These are phyloP conservation scores for Drosophila chauvacae DNA, from an alignment of 1,140 invertebrate genomes.

Conservation along the genomic window DNA sequence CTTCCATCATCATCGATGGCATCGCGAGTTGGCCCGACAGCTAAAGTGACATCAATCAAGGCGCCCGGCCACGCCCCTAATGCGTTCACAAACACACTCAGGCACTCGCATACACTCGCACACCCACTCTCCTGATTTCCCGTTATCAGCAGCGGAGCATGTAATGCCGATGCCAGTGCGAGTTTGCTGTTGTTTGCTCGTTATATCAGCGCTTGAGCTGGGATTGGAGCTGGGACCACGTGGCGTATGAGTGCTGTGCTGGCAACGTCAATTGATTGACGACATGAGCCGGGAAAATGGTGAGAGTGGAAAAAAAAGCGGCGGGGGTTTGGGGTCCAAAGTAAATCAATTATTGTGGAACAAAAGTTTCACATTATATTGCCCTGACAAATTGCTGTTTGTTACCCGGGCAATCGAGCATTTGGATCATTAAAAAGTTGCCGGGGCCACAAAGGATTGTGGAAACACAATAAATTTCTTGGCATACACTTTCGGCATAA, in stretches of 20 bases:
- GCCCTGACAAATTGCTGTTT: slow-evolving; percentile 68
- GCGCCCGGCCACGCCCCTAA: slow-evolving; percentile 52
- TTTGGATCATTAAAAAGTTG: slow-evolving; percentile 75
- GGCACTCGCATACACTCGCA: slow-evolving; percentile 6
- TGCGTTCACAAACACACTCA: slow-evolving; percentile 44
- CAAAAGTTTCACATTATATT: slow-evolving; percentile 53
- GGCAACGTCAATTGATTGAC: slow-evolving; percentile 75
- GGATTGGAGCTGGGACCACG: slow-evolving; percentile 52
- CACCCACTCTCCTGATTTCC: slow-evolving; percentile 7
- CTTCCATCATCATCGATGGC: slow-evolving; percentile 29
- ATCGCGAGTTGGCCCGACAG: slow-evolving; percentile 55
- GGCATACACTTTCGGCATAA: slow-evolving; percentile 27
- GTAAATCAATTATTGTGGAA: slow-evolving; percentile 78
- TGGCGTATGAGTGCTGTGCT: slow-evolving; percentile 75
- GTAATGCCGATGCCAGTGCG: slow-evolving; percentile 45
- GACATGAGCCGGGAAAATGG: slow-evolving; percentile 49
- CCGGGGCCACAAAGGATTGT: slow-evolving; percentile 55
- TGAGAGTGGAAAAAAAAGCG: background rate
- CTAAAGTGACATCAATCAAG: slow-evolving; percentile 81
- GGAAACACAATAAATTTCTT: slow-evolving; percentile 70
- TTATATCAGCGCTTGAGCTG: slow-evolving; percentile 44
- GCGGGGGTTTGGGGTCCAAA: slow-evolving; percentile 5
- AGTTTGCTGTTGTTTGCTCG: slow-evolving; percentile 57
- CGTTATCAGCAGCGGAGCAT: slow-evolving; percentile 69
- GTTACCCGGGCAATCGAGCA: slow-evolving; percentile 52